A percentile compares a stretch with the other conserved stretches of the same genome.
Conservation (phyloP, 2,113 vertebrate species). For the Pangasianodon hypophthalmus region DNA sequence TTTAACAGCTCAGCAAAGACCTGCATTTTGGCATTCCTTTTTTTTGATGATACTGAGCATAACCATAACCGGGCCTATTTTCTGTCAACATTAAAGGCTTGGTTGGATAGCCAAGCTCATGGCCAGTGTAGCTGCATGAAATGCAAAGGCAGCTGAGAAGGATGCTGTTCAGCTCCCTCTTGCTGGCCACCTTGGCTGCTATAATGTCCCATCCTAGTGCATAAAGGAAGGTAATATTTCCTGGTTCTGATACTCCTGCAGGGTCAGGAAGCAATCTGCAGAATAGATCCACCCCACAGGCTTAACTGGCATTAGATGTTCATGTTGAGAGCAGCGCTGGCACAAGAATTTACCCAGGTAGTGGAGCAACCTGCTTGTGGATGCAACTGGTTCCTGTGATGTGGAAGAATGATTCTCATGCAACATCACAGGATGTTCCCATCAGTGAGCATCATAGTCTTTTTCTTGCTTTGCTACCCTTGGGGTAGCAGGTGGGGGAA, state of each 20-base stretch:
- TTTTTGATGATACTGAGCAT: background rate
- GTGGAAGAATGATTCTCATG: background rate
- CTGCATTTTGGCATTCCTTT: background rate
- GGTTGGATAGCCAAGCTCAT: background rate
- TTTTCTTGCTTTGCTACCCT: background rate
- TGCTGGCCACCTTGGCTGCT: background rate
- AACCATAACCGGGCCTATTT: background rate
- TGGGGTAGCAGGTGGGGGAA: background rate
- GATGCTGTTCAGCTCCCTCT: background rate
- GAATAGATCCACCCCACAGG: background rate
- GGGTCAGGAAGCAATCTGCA: background rate
- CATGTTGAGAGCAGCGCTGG: background rate
- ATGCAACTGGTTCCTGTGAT: background rate
- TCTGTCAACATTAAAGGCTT: background rate
- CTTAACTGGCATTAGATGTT: background rate
- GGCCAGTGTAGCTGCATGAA: background rate
- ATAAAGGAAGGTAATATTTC: background rate
- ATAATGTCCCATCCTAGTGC: background rate
- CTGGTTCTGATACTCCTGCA: background rate
- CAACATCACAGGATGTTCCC: background rate
- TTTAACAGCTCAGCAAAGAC: too few species aligned
- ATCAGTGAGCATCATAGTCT: background rate
- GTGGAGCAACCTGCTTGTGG: background rate
- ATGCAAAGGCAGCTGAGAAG: background rate
- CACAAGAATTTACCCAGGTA: background rate